Evolutionary conservation across 2,113 vertebrate genomes (phyloP).

Genomic region (Aspiorhynchus laticeps): DNA sequence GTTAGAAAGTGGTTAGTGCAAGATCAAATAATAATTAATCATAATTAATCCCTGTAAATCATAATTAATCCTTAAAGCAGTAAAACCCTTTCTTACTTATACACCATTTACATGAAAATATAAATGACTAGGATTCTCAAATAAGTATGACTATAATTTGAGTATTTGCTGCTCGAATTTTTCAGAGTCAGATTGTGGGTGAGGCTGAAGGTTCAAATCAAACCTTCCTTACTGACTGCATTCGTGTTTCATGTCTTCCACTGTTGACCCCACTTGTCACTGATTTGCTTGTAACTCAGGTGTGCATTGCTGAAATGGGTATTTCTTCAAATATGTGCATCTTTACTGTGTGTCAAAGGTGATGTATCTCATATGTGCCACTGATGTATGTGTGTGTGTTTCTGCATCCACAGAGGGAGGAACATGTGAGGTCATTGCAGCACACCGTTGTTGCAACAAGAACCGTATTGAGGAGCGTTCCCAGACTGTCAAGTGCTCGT

Average conservation of each 20-base stretch:
- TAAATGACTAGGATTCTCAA: not conserved
- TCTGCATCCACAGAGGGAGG: conserved; percentile 89
- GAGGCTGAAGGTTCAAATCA: not conserved
- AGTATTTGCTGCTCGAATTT: not conserved
- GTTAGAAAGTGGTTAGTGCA: not conserved
- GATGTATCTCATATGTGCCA: not conserved
- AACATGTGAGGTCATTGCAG: conserved; percentile 98
- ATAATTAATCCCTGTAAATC: too few species aligned
- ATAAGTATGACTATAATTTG: too few species aligned
- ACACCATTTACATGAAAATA: not conserved
- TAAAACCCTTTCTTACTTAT: not conserved
- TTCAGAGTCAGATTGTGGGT: not conserved
- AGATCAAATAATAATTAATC: not conserved
- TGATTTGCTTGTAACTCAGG: not conserved
- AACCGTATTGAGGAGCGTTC: conserved; percentile 99
- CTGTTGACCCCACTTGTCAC: not conserved
- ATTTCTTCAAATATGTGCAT: not conserved
- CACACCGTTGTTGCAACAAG: conserved; percentile 99
- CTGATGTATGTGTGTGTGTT: conserved; percentile 48
- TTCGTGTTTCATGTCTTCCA: not conserved
- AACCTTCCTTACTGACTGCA: too few species aligned
- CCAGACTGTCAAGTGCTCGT: conserved; percentile 99
- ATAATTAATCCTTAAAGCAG: not conserved
- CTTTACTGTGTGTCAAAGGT: not conserved
- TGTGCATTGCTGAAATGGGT: not conserved